phyloP scores from a whole-genome alignment of 1,140 invertebrate species.

The Brachionus plicatilis region DNA sequence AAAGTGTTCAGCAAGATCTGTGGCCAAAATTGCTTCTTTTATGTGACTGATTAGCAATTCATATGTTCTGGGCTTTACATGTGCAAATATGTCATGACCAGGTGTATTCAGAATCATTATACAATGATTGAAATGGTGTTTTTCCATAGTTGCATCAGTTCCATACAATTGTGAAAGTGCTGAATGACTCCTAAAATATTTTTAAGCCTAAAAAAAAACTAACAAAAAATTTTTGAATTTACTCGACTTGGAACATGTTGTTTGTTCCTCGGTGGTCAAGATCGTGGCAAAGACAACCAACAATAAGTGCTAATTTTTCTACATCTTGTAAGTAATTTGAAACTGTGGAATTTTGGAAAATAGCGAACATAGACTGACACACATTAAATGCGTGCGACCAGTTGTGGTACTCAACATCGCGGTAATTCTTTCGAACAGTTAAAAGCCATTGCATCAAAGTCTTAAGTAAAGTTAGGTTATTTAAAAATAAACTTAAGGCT shows the following conservation, averaged over 20 bases:
- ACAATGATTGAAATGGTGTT: conserved; percentile 49
- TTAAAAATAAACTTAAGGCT: no score
- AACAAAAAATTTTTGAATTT: neutral
- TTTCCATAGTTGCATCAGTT: conserved; percentile 46
- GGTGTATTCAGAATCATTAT: conserved; percentile 43
- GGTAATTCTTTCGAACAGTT: conserved; percentile 48
- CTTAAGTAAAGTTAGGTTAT: neutral
- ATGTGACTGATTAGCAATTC: conserved; percentile 45
- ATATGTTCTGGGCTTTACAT: conserved; percentile 43
- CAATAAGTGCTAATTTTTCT: conserved; percentile 50
- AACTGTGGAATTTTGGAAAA: conserved; percentile 57
- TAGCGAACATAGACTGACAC: conserved; percentile 45
- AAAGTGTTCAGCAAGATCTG: conserved; percentile 48
- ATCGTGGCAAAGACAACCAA: conserved; percentile 55
- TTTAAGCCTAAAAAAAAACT: conserved; percentile 42
- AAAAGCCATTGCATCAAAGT: conserved; percentile 41
- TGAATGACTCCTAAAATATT: conserved; percentile 42
- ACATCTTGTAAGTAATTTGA: conserved; percentile 45
- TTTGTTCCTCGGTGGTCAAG: conserved; percentile 56
- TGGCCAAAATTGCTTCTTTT: conserved; percentile 46
- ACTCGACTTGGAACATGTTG: conserved; percentile 54
- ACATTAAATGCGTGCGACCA: conserved; percentile 49
- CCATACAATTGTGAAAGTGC: conserved; percentile 47
- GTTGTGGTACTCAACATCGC: conserved; percentile 48
- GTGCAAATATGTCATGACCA: conserved; percentile 46